Evolutionary conservation across 2,113 vertebrate species (phyloP).

Genomic region (Ophthalmolycus amberensis): DNA sequence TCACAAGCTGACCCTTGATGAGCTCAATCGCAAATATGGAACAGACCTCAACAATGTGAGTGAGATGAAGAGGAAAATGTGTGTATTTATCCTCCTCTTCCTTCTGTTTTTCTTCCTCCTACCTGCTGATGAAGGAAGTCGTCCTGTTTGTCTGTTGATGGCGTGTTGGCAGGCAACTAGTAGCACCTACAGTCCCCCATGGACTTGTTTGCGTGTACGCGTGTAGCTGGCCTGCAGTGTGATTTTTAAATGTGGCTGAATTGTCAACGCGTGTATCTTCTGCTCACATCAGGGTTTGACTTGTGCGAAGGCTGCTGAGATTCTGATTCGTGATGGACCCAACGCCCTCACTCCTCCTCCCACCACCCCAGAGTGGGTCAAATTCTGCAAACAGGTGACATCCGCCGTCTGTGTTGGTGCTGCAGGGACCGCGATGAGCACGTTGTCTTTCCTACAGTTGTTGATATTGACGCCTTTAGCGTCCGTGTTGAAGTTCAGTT

Average conservation of each 20-base stretch:
- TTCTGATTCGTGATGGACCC: conserved; percentile 93
- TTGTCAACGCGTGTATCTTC: background rate
- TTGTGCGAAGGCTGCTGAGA: conserved; percentile 88
- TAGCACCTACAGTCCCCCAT: conserved; percentile 36
- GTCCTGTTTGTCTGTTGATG: conserved; percentile 56
- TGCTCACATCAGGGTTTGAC: conserved; percentile 77
- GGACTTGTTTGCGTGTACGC: conserved; percentile 21
- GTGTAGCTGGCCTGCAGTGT: background rate
- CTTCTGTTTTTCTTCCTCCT: conserved; percentile 1
- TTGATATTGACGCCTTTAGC: background rate
- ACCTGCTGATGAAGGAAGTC: conserved; percentile 45
- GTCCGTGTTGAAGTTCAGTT: background rate
- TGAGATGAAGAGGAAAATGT: conserved; percentile 8
- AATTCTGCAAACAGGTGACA: conserved; percentile 90
- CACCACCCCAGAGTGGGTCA: conserved; percentile 97
- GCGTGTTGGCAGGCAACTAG: conserved; percentile 65
- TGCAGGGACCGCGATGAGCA: background rate
- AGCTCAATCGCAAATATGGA: conserved; percentile 95
- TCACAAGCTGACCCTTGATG: conserved; percentile 95
- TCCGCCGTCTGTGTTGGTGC: no score
- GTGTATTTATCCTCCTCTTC: conserved; percentile 14
- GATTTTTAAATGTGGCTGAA: no score
- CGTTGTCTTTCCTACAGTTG: background rate
- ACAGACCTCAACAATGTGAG: conserved; percentile 94
- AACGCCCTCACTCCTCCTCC: conserved; percentile 95